Evolutionary conservation across 2,888 invertebrate species (phyloP), one percentile per base, ranked within the genome.

Genomic region (Cryptocephalus moraei): DNA sequence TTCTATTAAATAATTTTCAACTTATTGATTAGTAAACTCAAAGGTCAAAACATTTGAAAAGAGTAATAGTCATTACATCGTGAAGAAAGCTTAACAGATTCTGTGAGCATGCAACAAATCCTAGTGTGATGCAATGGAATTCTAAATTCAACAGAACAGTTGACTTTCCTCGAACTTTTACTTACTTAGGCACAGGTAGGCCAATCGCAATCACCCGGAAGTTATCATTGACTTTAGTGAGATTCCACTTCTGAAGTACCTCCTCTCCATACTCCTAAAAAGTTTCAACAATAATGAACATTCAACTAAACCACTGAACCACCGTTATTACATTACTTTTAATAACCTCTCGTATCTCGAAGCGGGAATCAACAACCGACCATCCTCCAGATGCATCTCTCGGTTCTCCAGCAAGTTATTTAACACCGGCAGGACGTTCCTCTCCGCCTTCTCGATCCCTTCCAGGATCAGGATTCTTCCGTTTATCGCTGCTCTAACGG

Each of bases 381-480:
- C 97, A 74, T 96, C 96, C 73, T 97, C 96, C 50, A 97, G 75
- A 71, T 96, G 93, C 95, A 97, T 96, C 73, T 97, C 97, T 47
- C 96, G 78, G 71, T 97, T 97, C 73, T 97, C 96, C 45, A 97
- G 73, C 46, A 97, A 75, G 73, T 97, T 97, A 71, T 97, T 97
- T 38, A 97, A 74, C 42, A 97, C 89, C 33, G 96, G 96, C 50
- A 97, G 73, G 39, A 97, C 96, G 75, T 97, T 97, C 43, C 96
- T 77, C 68, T 97, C 97, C 0, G 95, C 94, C 67, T 96, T 95
- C 74, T 97, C 96, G 47, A 97, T 91, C 1, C 96, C 97, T 70
- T 97, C 96, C 47, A 97, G 74, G 2, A 97, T 78, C 11, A 97
- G 75, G 9, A 95, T 79, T 41, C 95, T 77, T 0, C 96, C 96